phyloP scores from a whole-genome alignment of 2,797 vertebrate genomes.

The Chaetodon trifasciatus region DNA sequence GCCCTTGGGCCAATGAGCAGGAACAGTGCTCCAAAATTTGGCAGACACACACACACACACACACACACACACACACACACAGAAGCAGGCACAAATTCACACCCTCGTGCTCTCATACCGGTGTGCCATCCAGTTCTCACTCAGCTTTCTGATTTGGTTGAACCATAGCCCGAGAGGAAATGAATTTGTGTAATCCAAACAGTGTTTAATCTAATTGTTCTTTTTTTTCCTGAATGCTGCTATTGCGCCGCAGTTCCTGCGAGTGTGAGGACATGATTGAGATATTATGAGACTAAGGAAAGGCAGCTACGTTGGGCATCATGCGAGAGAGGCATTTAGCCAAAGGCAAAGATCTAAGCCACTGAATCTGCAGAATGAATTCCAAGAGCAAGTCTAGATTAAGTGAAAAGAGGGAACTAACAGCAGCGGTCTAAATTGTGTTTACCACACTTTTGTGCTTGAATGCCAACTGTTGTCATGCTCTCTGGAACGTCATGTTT shows the following conservation, averaged over 20 bases:
- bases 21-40: constrained; percentile 45
- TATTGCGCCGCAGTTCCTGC: constrained; percentile 2
- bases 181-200: constrained; percentile 50
- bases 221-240: constrained; percentile 41
- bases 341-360: constrained; percentile 15
- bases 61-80: no score
- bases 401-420: constrained; percentile 33
- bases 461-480: constrained; percentile 35
- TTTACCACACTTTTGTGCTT: constrained; percentile 35
- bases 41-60: constrained; percentile 44
- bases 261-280: constrained; percentile 13
- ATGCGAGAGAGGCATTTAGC: constrained; percentile 29
- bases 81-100: constrained; percentile 20
- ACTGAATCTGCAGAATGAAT: constrained; percentile 24
- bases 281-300: constrained; percentile 21
- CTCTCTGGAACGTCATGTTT: constrained; percentile 40
- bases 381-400: constrained; percentile 26
- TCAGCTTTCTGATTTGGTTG: constrained; percentile 41
- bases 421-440: constrained; percentile 32
- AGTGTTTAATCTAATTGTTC: constrained; percentile 41
- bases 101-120: constrained; percentile 8
- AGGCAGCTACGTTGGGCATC: constrained; percentile 3
- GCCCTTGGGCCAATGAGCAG: constrained; percentile 60
- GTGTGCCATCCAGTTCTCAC: constrained; percentile 19
- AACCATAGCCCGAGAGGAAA: constrained; percentile 47